Evolutionary conservation across 2,888 invertebrate species (phyloP).

Genomic region (Zaprionus bogoriensis): DNA sequence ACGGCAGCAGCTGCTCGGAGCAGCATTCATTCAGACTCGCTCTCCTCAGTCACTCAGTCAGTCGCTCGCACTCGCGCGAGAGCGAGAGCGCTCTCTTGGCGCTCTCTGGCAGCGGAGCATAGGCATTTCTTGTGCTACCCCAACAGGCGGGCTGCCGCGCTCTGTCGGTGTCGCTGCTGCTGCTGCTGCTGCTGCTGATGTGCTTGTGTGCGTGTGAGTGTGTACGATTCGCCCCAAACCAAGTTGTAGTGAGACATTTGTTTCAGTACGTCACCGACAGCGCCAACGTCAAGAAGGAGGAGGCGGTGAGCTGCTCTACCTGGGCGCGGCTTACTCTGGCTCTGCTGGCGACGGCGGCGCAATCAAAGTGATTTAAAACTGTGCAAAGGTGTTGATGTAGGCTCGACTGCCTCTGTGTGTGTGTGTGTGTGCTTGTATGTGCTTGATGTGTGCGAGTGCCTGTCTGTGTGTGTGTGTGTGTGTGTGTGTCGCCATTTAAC

Average conservation of each 20-base stretch:
- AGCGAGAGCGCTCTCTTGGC: no score
- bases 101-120: slow-evolving; percentile 7
- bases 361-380: slow-evolving; percentile 61
- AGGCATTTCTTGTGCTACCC: slow-evolving; percentile 68
- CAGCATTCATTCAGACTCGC: slow-evolving; percentile 47
- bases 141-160: slow-evolving; percentile 15
- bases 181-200: slow-evolving; percentile 12
- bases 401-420: slow-evolving; percentile 5
- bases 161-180: slow-evolving; percentile 2
- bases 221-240: slow-evolving; percentile 61
- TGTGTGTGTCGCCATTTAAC: slow-evolving; percentile 49
- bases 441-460: slow-evolving; percentile 17
- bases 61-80: no score
- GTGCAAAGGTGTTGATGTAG: slow-evolving; percentile 57
- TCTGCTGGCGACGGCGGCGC: slow-evolving; percentile 38
- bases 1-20: slow-evolving; percentile 21
- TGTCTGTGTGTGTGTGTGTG: slow-evolving; percentile 9
- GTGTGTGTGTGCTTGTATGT: slow-evolving; percentile 18
- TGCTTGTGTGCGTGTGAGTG: slow-evolving; percentile 15
- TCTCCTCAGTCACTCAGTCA: no score
- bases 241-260: slow-evolving; percentile 62
- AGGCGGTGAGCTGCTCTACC: slow-evolving; percentile 66
- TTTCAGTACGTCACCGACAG: slow-evolving; percentile 75
- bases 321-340: slow-evolving; percentile 47
- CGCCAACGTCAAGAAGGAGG: slow-evolving; percentile 74